Base-by-base conservation (phyloP, 2,888 invertebrate species). In the Acleris literana region DNA sequence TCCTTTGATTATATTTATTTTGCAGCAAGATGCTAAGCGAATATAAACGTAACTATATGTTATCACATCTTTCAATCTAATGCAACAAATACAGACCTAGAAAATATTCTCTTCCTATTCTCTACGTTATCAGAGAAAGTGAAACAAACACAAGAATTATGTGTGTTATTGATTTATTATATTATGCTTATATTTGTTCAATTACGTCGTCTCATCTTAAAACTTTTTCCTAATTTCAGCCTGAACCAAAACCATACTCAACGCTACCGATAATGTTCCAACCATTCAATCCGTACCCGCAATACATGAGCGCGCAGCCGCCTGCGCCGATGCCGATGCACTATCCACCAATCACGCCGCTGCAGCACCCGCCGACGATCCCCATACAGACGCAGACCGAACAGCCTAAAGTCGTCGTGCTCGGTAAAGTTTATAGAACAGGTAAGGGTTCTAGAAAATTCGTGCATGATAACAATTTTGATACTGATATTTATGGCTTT, bases 321-420 rank as follows among this genome's bases (percentile, higher is more conserved):
- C 87, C 90, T 0, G 84, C 86, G 16, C 87, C 91, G 2, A 81
- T 92, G 2, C 85, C 91, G 2, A 81, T 92, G 2, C 85, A 94
- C 86, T 83, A 90, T 79, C 93, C 79, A 68, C 93, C 80, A 69
- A 87, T 84, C 74, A 85, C 85, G 72, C 92, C 77, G 66, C 85
- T 87, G 75, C 87, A 80, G 57, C 86, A 86, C 63, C 71, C 76
- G 2, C 73, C 80, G 0, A 69, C 82, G 13, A 70, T 83, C n/a
- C 87, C 82, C 13, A 79, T 87, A 69, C 80, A 85, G 2, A 74
- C 83, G 7, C 90, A 87, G 61, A 77, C 82, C 1, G 94, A 94
- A 43, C 87, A 88, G 56, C 86, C 92, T 16, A 94, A 94, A 83
- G 89, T 94, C 68, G 84, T 94, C 63, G 86, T 94, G 69, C 78